phyloP scores from a whole-genome alignment of 1,140 invertebrate species.

The Oscheius sp. region DNA sequence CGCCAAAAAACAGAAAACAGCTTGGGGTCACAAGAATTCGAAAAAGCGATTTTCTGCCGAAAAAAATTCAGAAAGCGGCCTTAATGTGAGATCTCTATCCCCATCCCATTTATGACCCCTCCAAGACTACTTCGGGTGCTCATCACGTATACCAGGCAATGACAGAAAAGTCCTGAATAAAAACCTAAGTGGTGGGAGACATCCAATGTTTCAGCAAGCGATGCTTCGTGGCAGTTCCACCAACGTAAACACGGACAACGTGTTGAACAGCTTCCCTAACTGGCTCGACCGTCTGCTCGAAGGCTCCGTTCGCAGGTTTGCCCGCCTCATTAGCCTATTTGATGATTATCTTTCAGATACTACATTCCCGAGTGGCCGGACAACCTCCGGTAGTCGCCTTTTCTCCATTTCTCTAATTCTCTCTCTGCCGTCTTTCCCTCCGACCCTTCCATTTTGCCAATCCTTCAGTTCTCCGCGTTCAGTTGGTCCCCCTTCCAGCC shows the following conservation, averaged over 20 bases:
- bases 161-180: constrained; percentile 36
- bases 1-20: too few relatives aligned
- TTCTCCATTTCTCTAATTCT: background rate
- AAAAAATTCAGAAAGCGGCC: too few relatives aligned
- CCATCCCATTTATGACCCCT: too few relatives aligned
- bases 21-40: too few relatives aligned
- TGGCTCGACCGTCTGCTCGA: constrained; percentile 95
- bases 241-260: constrained; percentile 67
- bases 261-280: constrained; percentile 85
- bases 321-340: background rate
- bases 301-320: constrained; percentile 77
- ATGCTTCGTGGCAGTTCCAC: constrained; percentile 17
- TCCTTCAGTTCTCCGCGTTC: background rate
- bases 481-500: background rate
- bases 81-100: too few relatives aligned
- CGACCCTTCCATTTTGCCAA: background rate
- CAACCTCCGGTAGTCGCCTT: constrained; percentile 53
- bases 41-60: too few relatives aligned
- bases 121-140: too few relatives aligned
- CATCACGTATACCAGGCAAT: too few relatives aligned
- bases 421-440: background rate
- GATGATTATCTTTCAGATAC: constrained; percentile 66
- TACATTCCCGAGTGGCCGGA: constrained; percentile 92
- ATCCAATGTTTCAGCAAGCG: constrained; percentile 15
- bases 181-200: constrained; percentile 4